Percentiles rank a stretch among this genome's conserved stretches.
Evolutionary conservation across 1,140 invertebrate species (phyloP).

Genomic region (Monochamus saltuarius): DNA sequence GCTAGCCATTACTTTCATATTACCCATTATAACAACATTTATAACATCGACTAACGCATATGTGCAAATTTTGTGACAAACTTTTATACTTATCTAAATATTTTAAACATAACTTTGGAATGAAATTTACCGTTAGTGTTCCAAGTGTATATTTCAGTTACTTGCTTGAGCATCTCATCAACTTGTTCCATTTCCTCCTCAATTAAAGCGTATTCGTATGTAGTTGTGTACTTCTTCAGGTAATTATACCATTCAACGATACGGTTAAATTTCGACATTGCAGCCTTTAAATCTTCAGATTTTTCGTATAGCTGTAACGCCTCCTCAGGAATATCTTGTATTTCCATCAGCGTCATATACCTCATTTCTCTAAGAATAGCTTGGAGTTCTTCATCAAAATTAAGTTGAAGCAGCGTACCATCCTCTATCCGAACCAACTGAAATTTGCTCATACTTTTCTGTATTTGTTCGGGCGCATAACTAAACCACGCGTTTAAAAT

Average conservation of each 20-base stretch:
- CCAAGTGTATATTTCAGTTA: constrained; percentile 68
- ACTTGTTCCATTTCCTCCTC: constrained; percentile 64
- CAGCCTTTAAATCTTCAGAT: constrained; percentile 56
- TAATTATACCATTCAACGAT: constrained; percentile 67
- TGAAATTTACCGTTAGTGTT: constrained; percentile 67
- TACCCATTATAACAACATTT: no score
- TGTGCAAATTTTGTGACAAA: no score
- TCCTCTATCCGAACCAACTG: constrained; percentile 43
- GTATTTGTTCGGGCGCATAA: constrained; percentile 47
- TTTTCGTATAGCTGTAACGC: constrained; percentile 58
- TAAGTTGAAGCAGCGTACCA: constrained; percentile 41
- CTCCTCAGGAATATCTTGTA: constrained; percentile 55
- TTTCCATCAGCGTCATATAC: constrained; percentile 63
- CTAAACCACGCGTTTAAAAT: constrained; percentile 50
- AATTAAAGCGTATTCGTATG: constrained; percentile 69
- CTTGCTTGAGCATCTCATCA: constrained; percentile 63
- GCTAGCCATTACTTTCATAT: no score
- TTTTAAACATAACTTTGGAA: no score
- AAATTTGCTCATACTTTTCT: constrained; percentile 48
- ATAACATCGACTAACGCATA: no score
- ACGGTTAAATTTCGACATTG: constrained; percentile 54
- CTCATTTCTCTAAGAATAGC: constrained; percentile 62
- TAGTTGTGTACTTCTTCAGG: constrained; percentile 63
- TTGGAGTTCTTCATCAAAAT: constrained; percentile 55
- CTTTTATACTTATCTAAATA: no score